phyloP scores from a whole-genome alignment of 2,797 vertebrate genomes.

The Tarsius wallacei region DNA sequence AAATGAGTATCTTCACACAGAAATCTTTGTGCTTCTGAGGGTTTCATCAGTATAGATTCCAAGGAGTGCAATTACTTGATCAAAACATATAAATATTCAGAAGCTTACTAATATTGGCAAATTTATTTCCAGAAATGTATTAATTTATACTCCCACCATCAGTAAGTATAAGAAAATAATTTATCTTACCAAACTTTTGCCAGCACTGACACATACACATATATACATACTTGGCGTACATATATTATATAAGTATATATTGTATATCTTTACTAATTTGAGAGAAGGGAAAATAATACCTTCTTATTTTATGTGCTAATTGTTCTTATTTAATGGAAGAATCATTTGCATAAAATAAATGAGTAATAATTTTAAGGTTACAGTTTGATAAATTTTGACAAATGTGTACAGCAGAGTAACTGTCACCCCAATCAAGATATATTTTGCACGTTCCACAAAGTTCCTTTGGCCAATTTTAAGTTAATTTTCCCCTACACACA shows the following conservation, averaged over 20 bases:
- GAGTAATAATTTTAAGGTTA: not conserved
- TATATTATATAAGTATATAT: not conserved
- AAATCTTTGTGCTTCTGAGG: not conserved
- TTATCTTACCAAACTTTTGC: not conserved
- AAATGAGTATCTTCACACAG: constrained; percentile 11
- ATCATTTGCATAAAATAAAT: not conserved
- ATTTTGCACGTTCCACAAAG: not conserved
- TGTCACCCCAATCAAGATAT: not conserved
- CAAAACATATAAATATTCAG: not conserved
- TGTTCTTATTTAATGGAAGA: not conserved
- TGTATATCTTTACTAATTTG: not conserved
- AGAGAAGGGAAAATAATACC: not conserved
- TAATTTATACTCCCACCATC: not conserved
- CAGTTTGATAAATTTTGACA: not conserved
- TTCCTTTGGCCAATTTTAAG: not conserved
- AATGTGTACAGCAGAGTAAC: not conserved
- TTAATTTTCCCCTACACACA: not conserved
- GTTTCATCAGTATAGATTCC: not conserved
- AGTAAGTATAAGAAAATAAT: no score
- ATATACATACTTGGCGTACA: not conserved
- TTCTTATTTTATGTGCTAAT: not conserved
- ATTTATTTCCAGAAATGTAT: constrained; percentile 13
- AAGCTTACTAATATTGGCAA: not conserved
- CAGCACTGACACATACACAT: not conserved
- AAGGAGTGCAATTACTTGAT: not conserved